phyloP scores from a whole-genome alignment of 1,140 invertebrate genomes.

The Hylyphantes graminicola region DNA sequence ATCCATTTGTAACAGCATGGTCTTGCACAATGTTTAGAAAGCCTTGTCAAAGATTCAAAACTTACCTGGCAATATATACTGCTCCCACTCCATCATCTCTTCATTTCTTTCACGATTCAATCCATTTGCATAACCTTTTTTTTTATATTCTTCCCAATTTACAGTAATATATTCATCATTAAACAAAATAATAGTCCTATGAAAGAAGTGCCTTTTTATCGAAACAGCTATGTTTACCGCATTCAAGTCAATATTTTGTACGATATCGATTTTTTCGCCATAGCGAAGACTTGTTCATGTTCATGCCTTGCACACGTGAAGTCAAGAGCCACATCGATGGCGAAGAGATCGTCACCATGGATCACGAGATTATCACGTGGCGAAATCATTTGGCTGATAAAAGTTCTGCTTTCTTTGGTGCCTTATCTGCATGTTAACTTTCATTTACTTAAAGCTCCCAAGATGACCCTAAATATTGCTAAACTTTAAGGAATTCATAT shows the following conservation, averaged over 20 bases:
- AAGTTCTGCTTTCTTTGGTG: slow-evolving; percentile 40
- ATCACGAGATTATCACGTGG: slow-evolving; percentile 44
- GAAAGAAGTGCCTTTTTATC: neutral
- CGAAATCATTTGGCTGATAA: slow-evolving; percentile 36
- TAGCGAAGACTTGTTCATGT: neutral
- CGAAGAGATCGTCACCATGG: slow-evolving; percentile 8
- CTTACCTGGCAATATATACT: slow-evolving; percentile 43
- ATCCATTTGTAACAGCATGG: neutral
- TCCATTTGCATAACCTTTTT: no score
- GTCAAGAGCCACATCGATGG: slow-evolving; percentile 24
- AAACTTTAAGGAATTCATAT: neutral
- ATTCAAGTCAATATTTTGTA: slow-evolving; percentile 1
- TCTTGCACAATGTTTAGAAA: neutral
- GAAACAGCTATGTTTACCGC: slow-evolving; percentile 1
- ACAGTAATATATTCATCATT: neutral
- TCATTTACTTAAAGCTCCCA: slow-evolving; percentile 40
- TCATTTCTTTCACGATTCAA: slow-evolving; percentile 20
- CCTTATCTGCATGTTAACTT: slow-evolving; percentile 41
- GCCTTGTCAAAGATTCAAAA: neutral
- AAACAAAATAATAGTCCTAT: neutral
- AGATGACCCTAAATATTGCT: slow-evolving; percentile 16
- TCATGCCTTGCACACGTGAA: slow-evolving; percentile 43
- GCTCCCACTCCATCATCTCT: slow-evolving; percentile 39
- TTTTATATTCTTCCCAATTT: neutral
- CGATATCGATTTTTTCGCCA: slow-evolving; percentile 9